Evolutionary conservation across 2,797 vertebrate species (phyloP), one percentile per base, ranked within the genome.

Genomic region (Cossypha polioptera): DNA sequence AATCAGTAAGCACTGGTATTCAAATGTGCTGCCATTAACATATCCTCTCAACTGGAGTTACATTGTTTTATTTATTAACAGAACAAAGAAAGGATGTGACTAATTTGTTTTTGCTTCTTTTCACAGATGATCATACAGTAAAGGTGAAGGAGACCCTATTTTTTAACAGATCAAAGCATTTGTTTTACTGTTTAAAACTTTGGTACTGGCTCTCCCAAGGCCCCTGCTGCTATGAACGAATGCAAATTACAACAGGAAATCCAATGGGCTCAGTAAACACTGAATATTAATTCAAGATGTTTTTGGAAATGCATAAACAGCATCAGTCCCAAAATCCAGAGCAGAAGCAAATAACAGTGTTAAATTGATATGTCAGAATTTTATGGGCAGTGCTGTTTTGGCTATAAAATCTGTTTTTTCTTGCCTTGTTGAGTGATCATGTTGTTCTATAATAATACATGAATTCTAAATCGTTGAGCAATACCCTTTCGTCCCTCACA

Each of bases 231-330:
- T 88, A 62, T 83, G 81, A 95, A 81, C 57, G 66, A 87, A 97
- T 94, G 95, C 86, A 96, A 96, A 96, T 95, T 88, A 47, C 42
- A 69, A 68, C 79, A 94, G 81, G 54, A 91, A 94, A 95, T 95
- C 92, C 81, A 96, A 88, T 5, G 13, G 68, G 79, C 58, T 96
- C 94, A 65, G 90, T 81, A 95, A 92, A 96, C 63, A 83, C 36
- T 81, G 90, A 95, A 95, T 92, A 92, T 95, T 92, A 97, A 96
- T 93, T 90, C 86, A 93, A 95, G 53, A 95, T 62, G 75, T 4
- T 91, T 95, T 92, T 59, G 65, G 91, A 95, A 90, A 92, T 28
- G 68, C 73, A 90, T 81, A 92, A 96, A 89, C 77, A 95, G 26
- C 73, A 42, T 57, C 83, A 85, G 58, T 69, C 67, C 73, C 78